phyloP scores from a whole-genome alignment of 2,797 vertebrate species.

The Helostoma temminkii region DNA sequence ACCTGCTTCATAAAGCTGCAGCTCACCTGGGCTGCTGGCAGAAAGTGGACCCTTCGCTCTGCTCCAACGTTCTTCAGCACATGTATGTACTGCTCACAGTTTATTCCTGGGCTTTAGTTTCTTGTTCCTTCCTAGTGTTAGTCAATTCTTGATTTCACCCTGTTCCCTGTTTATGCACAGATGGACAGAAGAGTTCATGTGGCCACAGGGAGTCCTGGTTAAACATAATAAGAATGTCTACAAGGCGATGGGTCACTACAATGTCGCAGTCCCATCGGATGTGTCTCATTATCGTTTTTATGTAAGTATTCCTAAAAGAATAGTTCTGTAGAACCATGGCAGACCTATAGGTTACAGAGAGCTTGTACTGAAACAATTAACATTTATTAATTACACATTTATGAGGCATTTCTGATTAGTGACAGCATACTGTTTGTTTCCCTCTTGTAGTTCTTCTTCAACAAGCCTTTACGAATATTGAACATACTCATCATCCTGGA shows the following conservation, averaged over 20 bases:
- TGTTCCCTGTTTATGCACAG: constrained; percentile 72
- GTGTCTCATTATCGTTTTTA: constrained; percentile 99
- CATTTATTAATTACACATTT: no score
- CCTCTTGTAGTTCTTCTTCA: constrained; percentile 94
- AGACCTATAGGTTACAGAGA: background rate
- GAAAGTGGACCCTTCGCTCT: constrained; percentile 96
- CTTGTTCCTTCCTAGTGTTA: background rate
- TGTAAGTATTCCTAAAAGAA: constrained; percentile 83
- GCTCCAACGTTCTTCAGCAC: constrained; percentile 97
- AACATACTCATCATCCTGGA: constrained; percentile 98
- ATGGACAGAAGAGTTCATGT: constrained; percentile 99
- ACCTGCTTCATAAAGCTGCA: constrained; percentile 96
- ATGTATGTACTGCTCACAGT: constrained; percentile 83
- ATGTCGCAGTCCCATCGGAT: constrained; percentile 97
- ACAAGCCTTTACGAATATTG: constrained; percentile 96
- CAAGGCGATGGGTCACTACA: constrained; percentile 98
- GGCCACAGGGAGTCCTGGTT: constrained; percentile 97
- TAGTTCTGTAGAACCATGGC: background rate
- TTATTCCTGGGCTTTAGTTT: background rate
- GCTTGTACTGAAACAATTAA: background rate
- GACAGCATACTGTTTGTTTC: constrained; percentile 16
- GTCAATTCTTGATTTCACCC: background rate
- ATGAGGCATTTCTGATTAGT: background rate
- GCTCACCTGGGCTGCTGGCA: constrained; percentile 99
- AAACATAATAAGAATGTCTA: constrained; percentile 99